Percentiles rank a stretch among this genome's conserved stretches.
Conservation (phyloP, 2,888 invertebrate species). For the Lasioglossum pauxillum region DNA sequence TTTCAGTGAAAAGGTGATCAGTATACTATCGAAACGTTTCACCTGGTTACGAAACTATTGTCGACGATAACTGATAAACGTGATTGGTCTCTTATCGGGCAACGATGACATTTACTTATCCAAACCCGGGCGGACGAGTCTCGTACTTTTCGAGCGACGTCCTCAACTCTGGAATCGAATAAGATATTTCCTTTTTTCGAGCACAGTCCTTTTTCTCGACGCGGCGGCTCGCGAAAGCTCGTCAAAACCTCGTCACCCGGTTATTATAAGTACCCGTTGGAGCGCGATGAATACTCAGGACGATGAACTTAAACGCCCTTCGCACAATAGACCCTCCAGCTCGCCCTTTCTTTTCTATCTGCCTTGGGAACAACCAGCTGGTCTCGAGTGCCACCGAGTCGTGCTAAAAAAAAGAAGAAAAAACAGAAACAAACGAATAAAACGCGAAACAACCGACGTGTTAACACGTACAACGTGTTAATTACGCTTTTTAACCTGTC, state of each 20-base stretch:
- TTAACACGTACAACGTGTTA: neutral
- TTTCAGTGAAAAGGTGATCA: neutral
- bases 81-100: neutral
- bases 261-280: neutral
- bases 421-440: neutral
- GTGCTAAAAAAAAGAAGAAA: neutral
- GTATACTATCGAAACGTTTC: neutral
- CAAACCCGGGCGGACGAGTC: neutral
- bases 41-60: neutral
- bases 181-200: neutral
- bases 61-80: neutral
- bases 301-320: conserved; percentile 26
- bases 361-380: neutral
- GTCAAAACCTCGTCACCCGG: conserved; percentile 1
- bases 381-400: neutral
- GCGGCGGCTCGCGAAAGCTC: neutral
- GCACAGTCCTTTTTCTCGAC: neutral
- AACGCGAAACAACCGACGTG: neutral
- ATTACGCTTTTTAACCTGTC: neutral
- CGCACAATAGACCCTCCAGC: neutral
- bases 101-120: neutral
- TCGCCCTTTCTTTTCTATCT: neutral
- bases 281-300: neutral
- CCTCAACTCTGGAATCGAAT: neutral
- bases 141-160: neutral